Evolutionary conservation across 2,888 invertebrate genomes (phyloP).

Genomic region (Rambutsinella grinnellia): DNA sequence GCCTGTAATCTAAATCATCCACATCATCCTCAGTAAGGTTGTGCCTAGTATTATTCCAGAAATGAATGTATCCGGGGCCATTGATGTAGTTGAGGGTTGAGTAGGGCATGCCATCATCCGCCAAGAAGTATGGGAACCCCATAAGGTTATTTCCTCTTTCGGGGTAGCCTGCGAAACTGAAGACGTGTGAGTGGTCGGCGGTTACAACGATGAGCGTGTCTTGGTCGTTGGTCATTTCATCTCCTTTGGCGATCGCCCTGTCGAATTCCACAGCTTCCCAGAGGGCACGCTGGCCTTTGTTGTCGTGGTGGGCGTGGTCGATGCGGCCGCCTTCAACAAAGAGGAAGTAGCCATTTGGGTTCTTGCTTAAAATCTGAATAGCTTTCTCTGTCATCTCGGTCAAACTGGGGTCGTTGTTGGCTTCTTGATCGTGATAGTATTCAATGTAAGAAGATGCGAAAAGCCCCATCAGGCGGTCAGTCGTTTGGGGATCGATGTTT

Average conservation of each 20-base stretch:
- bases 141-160: slow-evolving; percentile 61
- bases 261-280: slow-evolving; percentile 85
- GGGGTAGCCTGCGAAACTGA: slow-evolving; percentile 25
- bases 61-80: slow-evolving; percentile 74
- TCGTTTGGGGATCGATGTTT: slow-evolving; percentile 70
- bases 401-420: slow-evolving; percentile 76
- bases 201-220: slow-evolving; percentile 86
- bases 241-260: slow-evolving; percentile 77
- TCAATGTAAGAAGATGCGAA: slow-evolving; percentile 51
- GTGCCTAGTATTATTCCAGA: slow-evolving; percentile 71
- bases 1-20: slow-evolving; percentile 22
- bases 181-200: slow-evolving; percentile 82
- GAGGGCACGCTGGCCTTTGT: slow-evolving; percentile 76
- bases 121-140: slow-evolving; percentile 68
- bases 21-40: slow-evolving; percentile 70
- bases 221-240: slow-evolving; percentile 73
- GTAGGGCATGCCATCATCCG: slow-evolving; percentile 72
- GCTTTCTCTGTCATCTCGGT: slow-evolving; percentile 84
- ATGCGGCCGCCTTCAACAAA: slow-evolving; percentile 80
- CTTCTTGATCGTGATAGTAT: slow-evolving; percentile 34
- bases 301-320: slow-evolving; percentile 81
- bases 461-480: slow-evolving; percentile 78
- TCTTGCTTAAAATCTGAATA: slow-evolving; percentile 77
- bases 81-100: slow-evolving; percentile 85
- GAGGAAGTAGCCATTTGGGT: slow-evolving; percentile 79